Conservation (phyloP, 1,140 invertebrate species). For the Trissolcus basalis region DNA sequence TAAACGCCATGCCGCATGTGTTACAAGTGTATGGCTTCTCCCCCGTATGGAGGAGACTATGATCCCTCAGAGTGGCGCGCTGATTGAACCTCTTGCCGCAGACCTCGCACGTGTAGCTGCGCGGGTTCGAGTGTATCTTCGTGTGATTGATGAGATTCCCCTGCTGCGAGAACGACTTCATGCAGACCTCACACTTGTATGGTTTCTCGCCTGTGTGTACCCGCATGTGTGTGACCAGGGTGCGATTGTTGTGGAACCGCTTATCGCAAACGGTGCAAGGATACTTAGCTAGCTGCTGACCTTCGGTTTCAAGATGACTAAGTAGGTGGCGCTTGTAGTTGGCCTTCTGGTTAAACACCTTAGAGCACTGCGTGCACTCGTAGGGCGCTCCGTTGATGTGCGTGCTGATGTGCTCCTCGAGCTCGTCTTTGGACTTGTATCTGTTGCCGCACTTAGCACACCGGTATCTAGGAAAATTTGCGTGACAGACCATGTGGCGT, state of each 20-base stretch:
- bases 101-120: constrained; percentile 75
- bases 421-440: constrained; percentile 67
- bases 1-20: constrained; percentile 73
- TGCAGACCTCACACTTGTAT: constrained; percentile 75
- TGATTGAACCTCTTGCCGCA: constrained; percentile 77
- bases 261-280: constrained; percentile 78
- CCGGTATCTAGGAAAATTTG: constrained; percentile 77
- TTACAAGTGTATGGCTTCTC: constrained; percentile 77
- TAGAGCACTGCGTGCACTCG: constrained; percentile 69
- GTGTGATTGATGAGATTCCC: constrained; percentile 78
- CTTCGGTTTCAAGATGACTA: constrained; percentile 64
- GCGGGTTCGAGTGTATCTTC: constrained; percentile 77
- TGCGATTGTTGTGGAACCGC: constrained; percentile 73
- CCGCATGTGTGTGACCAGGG: constrained; percentile 74
- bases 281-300: constrained; percentile 69
- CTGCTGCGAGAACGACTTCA: constrained; percentile 76
- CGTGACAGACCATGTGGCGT: constrained; percentile 78
- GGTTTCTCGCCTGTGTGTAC: constrained; percentile 83
- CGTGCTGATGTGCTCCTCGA: constrained; percentile 64
- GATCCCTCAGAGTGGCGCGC: constrained; percentile 70
- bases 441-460: constrained; percentile 70
- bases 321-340: constrained; percentile 72
- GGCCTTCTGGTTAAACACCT: constrained; percentile 71
- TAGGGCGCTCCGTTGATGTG: constrained; percentile 68
- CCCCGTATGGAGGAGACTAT: constrained; percentile 75